Evolutionary conservation across 2,113 vertebrate genomes (phyloP).

Genomic region (Ibidorhyncha struthersii): DNA sequence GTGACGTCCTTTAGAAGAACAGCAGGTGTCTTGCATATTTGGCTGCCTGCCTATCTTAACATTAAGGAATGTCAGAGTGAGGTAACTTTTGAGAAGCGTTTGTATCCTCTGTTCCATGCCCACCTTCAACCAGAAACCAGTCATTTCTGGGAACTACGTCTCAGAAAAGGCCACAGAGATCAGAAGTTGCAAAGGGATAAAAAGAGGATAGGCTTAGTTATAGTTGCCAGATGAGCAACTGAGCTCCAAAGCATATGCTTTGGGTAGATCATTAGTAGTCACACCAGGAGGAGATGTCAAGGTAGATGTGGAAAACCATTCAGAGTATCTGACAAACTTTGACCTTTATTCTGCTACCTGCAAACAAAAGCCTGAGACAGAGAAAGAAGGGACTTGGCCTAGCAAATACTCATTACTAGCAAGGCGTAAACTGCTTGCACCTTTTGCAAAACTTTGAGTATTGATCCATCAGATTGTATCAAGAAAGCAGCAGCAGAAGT

Average conservation of each 20-base stretch:
- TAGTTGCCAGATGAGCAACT: not conserved
- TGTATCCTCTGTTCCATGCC: not conserved
- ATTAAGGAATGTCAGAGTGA: not conserved
- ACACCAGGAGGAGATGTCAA: not conserved
- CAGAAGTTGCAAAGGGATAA: not conserved
- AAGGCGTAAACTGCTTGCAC: not conserved
- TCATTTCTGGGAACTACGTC: not conserved
- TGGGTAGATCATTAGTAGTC: not conserved
- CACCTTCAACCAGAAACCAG: not conserved
- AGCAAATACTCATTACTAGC: not conserved
- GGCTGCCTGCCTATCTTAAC: not conserved
- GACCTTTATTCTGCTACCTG: not conserved
- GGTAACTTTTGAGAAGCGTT: not conserved
- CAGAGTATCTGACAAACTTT: not conserved
- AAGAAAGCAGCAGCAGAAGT: not conserved
- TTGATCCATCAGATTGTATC: not conserved
- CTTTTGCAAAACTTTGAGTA: not conserved
- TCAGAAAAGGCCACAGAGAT: not conserved
- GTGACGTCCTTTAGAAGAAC: not conserved
- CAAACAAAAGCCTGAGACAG: not conserved
- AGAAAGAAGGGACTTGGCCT: not conserved
- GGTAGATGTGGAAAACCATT: not conserved
- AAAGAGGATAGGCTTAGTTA: not conserved
- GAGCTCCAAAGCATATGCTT: not conserved
- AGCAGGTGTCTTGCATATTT: not conserved